A percentile compares a stretch with the other conserved stretches of the same genome.
These are phyloP conservation scores for Ochotona curzoniae DNA, from an alignment of 2,113 vertebrate species.

Conservation along the genomic window DNA sequence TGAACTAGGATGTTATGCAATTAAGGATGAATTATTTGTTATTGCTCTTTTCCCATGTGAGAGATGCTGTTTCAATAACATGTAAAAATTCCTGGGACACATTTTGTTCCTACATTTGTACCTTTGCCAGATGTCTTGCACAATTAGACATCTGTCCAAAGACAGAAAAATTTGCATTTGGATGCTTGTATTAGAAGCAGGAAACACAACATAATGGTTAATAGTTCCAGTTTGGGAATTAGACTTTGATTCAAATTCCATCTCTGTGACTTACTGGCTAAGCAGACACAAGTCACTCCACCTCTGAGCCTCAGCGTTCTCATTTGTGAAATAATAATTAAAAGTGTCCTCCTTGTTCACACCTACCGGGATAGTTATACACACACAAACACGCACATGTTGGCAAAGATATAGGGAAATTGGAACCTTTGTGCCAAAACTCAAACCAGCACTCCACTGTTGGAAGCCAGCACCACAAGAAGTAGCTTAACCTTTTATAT, in stretches of 20 bases:
- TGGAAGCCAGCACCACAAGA: no score
- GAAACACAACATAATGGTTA: conserved; percentile 30
- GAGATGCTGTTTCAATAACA: conserved; percentile 45
- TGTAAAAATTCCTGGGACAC: conserved; percentile 24
- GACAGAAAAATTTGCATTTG: conserved; percentile 59
- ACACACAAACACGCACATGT: background rate
- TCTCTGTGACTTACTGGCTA: conserved; percentile 2
- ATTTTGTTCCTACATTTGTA: conserved; percentile 32
- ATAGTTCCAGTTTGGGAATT: background rate
- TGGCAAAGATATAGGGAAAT: background rate
- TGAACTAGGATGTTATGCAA: conserved; percentile 54
- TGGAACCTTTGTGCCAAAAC: background rate
- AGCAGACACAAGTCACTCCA: background rate
- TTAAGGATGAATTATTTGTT: conserved; percentile 42
- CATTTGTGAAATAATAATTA: conserved; percentile 14
- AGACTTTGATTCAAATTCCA: conserved; percentile 33
- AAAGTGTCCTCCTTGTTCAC: background rate
- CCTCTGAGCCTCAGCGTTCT: conserved; percentile 34
- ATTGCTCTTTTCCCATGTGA: conserved; percentile 25
- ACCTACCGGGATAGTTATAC: background rate
- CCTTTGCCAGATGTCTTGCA: conserved; percentile 63
- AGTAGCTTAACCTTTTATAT: no score
- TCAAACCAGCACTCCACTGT: no score
- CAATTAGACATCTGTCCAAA: conserved; percentile 62
- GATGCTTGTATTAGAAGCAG: conserved; percentile 27